Conservation (phyloP, 1,140 invertebrate species). For the Calosoma granatense region DNA sequence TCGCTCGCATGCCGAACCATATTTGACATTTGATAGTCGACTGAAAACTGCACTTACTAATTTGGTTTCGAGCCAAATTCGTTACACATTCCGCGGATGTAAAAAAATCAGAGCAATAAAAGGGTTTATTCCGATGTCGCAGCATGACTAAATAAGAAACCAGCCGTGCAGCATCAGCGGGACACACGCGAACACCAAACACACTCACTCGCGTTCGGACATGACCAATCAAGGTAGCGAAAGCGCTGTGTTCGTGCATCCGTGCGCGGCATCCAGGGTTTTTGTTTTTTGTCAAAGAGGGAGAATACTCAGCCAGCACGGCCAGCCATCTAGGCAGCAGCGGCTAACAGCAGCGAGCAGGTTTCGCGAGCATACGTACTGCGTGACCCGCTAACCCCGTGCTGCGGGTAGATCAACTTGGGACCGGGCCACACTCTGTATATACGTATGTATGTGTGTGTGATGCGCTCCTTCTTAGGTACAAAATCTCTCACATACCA, state of each 20-base stretch:
- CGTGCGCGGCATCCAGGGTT: background rate
- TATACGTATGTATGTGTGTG: too few relatives aligned
- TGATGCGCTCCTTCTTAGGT: too few relatives aligned
- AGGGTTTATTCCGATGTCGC: slow-evolving; percentile 8
- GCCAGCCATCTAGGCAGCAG: background rate
- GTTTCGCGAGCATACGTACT: background rate
- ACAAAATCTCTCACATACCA: too few relatives aligned
- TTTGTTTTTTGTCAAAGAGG: background rate
- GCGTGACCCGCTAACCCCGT: background rate
- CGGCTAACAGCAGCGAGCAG: background rate
- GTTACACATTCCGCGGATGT: slow-evolving; percentile 25
- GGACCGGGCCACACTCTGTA: too few relatives aligned
- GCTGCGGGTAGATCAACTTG: background rate
- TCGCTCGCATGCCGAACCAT: slow-evolving; percentile 26
- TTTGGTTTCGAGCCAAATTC: slow-evolving; percentile 31
- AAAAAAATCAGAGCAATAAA: slow-evolving; percentile 9
- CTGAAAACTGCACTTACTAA: slow-evolving; percentile 29
- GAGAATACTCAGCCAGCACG: background rate
- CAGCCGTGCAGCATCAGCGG: background rate
- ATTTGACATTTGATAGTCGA: slow-evolving; percentile 29
- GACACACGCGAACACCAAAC: background rate
- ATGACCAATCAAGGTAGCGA: slow-evolving; percentile 2
- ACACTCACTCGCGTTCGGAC: background rate
- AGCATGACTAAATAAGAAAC: slow-evolving; percentile 8
- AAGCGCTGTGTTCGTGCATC: background rate